These are phyloP conservation scores for Acanthis flammea DNA, from an alignment of 2,797 vertebrate species.

Conservation along the genomic window DNA sequence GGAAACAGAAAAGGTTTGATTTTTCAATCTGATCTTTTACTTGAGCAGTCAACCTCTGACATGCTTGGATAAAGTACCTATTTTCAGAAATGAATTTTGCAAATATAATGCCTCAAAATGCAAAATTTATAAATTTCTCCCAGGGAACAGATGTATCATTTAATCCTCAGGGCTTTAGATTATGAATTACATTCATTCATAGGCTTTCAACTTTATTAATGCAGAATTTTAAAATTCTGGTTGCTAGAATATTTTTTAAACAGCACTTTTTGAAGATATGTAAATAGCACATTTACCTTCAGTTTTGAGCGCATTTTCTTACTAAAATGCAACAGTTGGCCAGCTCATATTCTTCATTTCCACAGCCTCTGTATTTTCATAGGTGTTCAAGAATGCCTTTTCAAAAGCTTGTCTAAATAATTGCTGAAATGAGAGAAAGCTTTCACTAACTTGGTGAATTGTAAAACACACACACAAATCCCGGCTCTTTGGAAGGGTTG, in stretches of 20 bases:
- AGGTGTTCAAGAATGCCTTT: slow-evolving; percentile 7
- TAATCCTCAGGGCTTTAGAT: neutral
- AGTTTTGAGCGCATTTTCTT: neutral
- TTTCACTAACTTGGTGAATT: slow-evolving; percentile 34
- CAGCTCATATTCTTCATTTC: neutral
- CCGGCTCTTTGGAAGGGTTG: slow-evolving; percentile 4
- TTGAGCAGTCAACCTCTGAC: neutral
- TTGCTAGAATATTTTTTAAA: neutral
- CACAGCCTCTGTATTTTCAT: neutral
- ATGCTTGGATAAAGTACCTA: neutral
- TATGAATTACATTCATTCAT: neutral
- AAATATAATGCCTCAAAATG: neutral
- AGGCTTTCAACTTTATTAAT: neutral
- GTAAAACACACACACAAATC: slow-evolving; percentile 24
- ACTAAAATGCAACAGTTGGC: neutral
- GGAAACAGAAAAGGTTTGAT: neutral
- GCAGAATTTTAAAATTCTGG: neutral
- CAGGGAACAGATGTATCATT: neutral
- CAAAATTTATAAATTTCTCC: neutral
- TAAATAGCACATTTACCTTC: neutral
- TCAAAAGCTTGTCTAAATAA: slow-evolving; percentile 44
- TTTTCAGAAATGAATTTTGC: neutral
- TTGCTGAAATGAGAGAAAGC: slow-evolving; percentile 44
- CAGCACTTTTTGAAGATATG: neutral
- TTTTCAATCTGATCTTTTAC: neutral